phyloP scores from a whole-genome alignment of 2,113 vertebrate genomes.

The Neodon shergylaensis region DNA sequence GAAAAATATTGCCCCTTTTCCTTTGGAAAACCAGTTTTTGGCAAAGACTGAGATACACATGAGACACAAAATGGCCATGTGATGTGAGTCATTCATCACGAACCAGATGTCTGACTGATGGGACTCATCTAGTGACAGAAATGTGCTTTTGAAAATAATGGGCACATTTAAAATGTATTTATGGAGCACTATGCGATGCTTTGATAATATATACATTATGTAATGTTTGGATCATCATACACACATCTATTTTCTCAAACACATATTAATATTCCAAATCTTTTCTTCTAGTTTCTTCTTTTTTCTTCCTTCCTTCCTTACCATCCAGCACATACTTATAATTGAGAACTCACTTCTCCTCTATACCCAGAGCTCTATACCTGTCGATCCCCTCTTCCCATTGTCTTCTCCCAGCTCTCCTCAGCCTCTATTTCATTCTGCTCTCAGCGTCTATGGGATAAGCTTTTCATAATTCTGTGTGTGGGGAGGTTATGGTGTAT shows the following conservation, averaged over 20 bases:
- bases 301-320: neutral
- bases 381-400: neutral
- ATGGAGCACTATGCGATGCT: neutral
- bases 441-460: neutral
- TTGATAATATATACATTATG: neutral
- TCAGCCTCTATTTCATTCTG: neutral
- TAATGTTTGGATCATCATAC: neutral
- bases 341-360: neutral
- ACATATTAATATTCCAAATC: neutral
- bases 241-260: neutral
- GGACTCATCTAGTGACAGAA: constrained; percentile 3
- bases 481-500: too few species aligned
- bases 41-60: neutral
- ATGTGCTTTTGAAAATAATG: neutral
- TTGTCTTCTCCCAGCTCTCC: too few species aligned
- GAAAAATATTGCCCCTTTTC: neutral
- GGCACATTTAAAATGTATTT: neutral
- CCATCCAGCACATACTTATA: neutral
- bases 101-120: neutral
- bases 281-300: neutral
- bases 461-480: neutral
- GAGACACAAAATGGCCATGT: neutral
- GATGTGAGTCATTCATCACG: neutral
- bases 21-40: constrained; percentile 33
- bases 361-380: neutral